Base-by-base conservation (phyloP, 2,888 invertebrate species). In the Erebia epiphron region DNA sequence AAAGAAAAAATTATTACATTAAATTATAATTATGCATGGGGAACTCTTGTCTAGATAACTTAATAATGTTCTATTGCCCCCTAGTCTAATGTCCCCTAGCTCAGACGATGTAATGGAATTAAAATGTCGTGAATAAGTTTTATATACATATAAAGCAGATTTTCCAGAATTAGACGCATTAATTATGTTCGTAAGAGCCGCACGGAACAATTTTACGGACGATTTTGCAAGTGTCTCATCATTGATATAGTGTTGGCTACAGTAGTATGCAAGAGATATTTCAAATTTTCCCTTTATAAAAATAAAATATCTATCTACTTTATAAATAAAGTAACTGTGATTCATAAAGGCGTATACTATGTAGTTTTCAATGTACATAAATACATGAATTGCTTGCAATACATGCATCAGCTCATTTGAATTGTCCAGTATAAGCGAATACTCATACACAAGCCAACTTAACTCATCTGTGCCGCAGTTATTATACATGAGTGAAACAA, bases 141-240 rank as follows among this genome's bases (percentile, higher is more conserved):
- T 35, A 64, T 56, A 67, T 35, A 64, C 50, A 67, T 57, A 71
- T 65, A 71, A 69, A 72, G 14, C 62, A 68, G 52, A 70, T 71
- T 73, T 69, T 60, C 68, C 69, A 66, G 71, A 70, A 68, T 41
- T 16, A 68, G 67, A 68, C 64, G 72, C 71, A 72, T 70, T 70
- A 74, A 72, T 70, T 74, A 68, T 56, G 72, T 72, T 70, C 67
- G 66, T 74, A 70, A 72, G 62, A 71, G 67, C 69, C 70, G 72
- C 71, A 71, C 72, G 71, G 68, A 83, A 83, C 79, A 79, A 79
- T 78, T 79, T 82, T 81, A 78, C 77, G 80, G 76, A 81, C 80
- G 76, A 82, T 83, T 82, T 80, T 77, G 77, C 75, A 81, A 79
- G 77, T 78, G 76, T 79, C 79, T 75, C 76, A 13, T 61, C 43